phyloP scores from a whole-genome alignment of 2,797 vertebrate genomes.

The Pangasius krempfi region DNA sequence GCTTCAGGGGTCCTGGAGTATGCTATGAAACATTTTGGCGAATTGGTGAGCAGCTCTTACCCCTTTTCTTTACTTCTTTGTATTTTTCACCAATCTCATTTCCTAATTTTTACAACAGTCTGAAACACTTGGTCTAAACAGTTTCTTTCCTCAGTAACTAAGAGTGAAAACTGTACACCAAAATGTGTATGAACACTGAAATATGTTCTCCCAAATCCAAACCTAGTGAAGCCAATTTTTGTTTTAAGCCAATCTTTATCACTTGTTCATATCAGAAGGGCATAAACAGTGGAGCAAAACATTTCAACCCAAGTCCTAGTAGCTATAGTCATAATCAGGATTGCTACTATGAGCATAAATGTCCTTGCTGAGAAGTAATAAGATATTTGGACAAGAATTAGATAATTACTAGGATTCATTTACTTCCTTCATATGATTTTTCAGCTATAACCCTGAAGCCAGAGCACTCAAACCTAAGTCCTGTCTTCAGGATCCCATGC shows the following conservation, averaged over 20 bases:
- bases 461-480: neutral
- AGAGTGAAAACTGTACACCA: neutral
- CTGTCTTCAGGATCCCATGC: slow-evolving; percentile 30
- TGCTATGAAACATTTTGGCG: slow-evolving; percentile 98
- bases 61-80: neutral
- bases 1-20: slow-evolving; percentile 96
- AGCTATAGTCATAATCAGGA: neutral
- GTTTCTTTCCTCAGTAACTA: neutral
- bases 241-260: neutral
- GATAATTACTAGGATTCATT: neutral
- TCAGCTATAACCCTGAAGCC: neutral
- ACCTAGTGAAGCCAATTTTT: no score
- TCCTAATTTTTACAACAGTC: neutral
- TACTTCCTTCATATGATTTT: neutral
- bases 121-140: neutral
- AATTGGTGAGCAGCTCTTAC: slow-evolving; percentile 84
- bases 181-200: neutral
- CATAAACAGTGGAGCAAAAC: no score
- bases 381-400: neutral
- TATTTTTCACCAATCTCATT: neutral
- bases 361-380: neutral
- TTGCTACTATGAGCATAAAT: neutral
- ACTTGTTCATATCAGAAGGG: neutral
- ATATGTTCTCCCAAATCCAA: neutral
- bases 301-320: neutral